Conservation (phyloP, 2,888 invertebrate species). For the Drosophila lacicola region DNA sequence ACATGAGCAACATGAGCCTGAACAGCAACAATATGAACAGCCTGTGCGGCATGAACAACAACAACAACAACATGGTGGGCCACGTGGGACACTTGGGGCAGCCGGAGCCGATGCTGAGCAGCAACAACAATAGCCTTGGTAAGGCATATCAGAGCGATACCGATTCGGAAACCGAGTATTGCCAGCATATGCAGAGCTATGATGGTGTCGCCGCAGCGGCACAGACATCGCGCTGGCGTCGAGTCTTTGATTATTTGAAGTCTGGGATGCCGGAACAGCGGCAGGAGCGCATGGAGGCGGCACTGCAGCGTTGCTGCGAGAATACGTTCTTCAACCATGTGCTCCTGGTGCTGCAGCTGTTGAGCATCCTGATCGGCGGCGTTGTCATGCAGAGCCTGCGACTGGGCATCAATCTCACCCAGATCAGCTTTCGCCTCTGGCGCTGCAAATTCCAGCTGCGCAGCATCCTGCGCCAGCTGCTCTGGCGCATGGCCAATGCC, state of each 20-base stretch:
- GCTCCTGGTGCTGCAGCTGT: conserved; percentile 50
- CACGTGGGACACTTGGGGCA: neutral
- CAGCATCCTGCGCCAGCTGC: conserved; percentile 56
- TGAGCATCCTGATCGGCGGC: conserved; percentile 16
- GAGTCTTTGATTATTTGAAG: conserved; percentile 11
- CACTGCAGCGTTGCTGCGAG: conserved; percentile 8
- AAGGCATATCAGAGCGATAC: conserved; percentile 48
- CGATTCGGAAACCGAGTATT: conserved; percentile 72
- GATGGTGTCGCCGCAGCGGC: neutral
- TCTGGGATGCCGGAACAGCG: conserved; percentile 29
- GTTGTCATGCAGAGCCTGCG: conserved; percentile 10
- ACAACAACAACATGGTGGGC: neutral
- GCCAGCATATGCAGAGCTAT: conserved; percentile 25
- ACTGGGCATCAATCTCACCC: neutral
- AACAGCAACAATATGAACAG: neutral
- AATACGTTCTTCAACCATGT: conserved; percentile 24
- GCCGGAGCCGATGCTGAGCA: neutral
- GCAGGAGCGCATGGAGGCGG: conserved; percentile 29
- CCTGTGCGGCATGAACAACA: neutral
- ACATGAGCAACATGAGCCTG: neutral
- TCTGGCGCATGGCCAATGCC: conserved; percentile 78
- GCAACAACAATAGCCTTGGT: neutral
- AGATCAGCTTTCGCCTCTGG: conserved; percentile 48
- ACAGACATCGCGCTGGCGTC: conserved; percentile 13
- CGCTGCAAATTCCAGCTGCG: conserved; percentile 61